Base-by-base conservation (phyloP, 2,888 invertebrate genomes). In the Hypselothyrea guttata region DNA sequence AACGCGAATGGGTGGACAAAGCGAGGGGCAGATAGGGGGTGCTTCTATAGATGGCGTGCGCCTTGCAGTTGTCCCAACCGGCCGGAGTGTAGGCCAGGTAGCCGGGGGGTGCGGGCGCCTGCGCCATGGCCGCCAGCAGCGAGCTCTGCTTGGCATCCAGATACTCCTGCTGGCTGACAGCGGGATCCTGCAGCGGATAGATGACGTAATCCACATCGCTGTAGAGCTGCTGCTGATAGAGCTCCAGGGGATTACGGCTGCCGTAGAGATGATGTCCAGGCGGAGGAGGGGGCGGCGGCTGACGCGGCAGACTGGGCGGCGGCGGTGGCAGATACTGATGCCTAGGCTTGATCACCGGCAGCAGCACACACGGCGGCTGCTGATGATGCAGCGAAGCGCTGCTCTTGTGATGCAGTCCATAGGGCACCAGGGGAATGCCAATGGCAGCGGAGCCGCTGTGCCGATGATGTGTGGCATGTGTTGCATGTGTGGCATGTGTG, bases 151-250 rank as follows among this genome's bases (percentile, higher is more conserved):
- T 97, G 47, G 96, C 95, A 85, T 97, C 97, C 73, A 96, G 92
- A 90, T 97, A 97, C 88, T 97, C 97, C 88, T 97, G 97, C 87
- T 96, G 96, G 68, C 96, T 96, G 40, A 97, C 93, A 0, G 95
- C 94, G 7, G 97, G 96, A 89, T 97, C 97, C 90, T 96, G 96
- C 63, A 96, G 89, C 0, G 97, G 97, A 86, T 96, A 97, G 88
- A 97, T 96, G 5, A 97, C 97, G 86, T 96, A 97, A 89, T 97
- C 97, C 2, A 96, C 96, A 86, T 97, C 97, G 61, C 97, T 97
- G 83, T 96, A 96, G 54, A 97, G 92, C 87, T 97, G 97, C 85
- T 96, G 96, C 79, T 96, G 95, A 84, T 96, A 97, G 84, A 96
- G 94, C 67, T 96, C 95, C 62, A 96, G 94, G 86, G 96, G 96